A percentile compares a stretch with the other conserved stretches of the same genome.
Conservation (phyloP, 2,888 invertebrate genomes). For the Lasioglossum zephyrum region DNA sequence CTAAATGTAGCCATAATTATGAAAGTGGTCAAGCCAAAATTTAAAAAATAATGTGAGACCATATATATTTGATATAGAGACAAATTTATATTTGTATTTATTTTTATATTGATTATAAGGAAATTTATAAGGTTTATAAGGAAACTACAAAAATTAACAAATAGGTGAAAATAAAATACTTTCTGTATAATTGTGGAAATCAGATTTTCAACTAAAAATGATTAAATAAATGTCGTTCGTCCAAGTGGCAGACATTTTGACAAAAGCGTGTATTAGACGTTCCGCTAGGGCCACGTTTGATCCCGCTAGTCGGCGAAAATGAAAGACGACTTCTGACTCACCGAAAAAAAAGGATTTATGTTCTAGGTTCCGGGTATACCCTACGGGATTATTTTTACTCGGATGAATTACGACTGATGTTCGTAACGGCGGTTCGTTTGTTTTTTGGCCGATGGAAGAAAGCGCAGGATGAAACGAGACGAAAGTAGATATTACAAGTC, state of each 20-base stretch:
- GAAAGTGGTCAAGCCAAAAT: no score
- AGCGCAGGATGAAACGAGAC: slow-evolving; percentile 54
- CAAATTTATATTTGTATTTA: no score
- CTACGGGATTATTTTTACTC: slow-evolving; percentile 61
- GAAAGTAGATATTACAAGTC: slow-evolving; percentile 65
- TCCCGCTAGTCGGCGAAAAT: background rate
- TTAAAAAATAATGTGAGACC: no score
- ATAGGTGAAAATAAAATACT: no score
- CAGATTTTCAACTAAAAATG: no score
- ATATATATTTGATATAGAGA: no score
- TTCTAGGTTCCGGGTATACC: slow-evolving; percentile 32
- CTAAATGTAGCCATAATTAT: no score
- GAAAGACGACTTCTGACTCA: background rate
- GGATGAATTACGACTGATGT: slow-evolving; percentile 76
- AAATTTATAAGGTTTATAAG: no score
- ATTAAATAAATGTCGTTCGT: no score
- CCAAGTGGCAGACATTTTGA: background rate
- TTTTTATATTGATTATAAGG: no score
- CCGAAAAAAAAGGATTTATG: slow-evolving; percentile 34
- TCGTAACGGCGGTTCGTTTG: slow-evolving; percentile 66
- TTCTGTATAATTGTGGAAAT: no score
- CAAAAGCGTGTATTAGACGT: background rate
- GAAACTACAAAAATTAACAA: no score
- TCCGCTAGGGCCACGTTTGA: slow-evolving; percentile 11
- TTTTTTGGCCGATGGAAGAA: slow-evolving; percentile 64